Evolutionary conservation across 2,113 vertebrate species (phyloP).

Genomic region (mouse (Mus musculus)): DNA sequence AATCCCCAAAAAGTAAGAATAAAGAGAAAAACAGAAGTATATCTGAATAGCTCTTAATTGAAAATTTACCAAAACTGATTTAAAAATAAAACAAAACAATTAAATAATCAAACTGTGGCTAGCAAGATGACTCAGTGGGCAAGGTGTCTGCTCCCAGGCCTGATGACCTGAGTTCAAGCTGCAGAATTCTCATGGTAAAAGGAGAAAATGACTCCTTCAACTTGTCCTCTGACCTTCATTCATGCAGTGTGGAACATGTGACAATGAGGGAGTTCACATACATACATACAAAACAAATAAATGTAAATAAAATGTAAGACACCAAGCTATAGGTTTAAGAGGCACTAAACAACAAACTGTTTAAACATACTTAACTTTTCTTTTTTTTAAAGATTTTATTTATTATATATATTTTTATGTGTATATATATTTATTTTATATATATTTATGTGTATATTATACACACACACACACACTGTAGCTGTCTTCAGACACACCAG

Average conservation of each 20-base stretch:
- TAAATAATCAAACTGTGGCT: neutral
- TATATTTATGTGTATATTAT: too few species aligned
- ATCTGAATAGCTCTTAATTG: constrained; percentile 5
- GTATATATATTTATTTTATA: too few species aligned
- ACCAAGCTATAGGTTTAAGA: neutral
- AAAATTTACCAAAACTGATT: constrained; percentile 36
- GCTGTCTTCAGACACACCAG: too few species aligned
- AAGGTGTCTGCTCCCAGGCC: neutral
- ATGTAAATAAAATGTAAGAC: neutral
- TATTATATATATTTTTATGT: too few species aligned
- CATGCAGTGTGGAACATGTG: neutral
- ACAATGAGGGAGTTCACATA: too few species aligned
- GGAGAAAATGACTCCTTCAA: neutral
- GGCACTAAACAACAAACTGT: constrained; percentile 9
- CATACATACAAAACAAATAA: neutral
- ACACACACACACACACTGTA: too few species aligned
- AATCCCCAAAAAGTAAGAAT: neutral
- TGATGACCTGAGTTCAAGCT: neutral
- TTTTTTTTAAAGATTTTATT: too few species aligned
- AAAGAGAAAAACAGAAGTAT: constrained; percentile 27
- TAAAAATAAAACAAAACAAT: neutral
- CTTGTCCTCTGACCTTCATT: neutral
- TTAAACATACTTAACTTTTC: neutral
- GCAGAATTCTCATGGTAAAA: too few species aligned
- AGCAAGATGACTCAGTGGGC: neutral